A percentile compares a stretch with the other conserved stretches of the same genome.
Conservation (phyloP, 2,888 invertebrate genomes). For the Drosophila quinaria region DNA sequence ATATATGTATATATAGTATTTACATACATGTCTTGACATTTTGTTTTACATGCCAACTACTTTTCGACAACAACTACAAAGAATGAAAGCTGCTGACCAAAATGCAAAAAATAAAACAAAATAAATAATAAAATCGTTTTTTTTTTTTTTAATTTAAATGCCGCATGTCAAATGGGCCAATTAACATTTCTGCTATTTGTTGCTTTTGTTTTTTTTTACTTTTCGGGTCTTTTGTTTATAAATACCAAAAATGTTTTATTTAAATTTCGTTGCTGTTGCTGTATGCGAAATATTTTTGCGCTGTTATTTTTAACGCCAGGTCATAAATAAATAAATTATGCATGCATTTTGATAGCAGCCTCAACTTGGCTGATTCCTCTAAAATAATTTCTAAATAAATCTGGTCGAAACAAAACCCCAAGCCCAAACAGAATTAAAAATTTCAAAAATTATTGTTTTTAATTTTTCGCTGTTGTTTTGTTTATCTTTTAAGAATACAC, state of each 20-base stretch:
- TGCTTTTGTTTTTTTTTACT: conserved; percentile 51
- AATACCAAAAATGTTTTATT: conserved; percentile 75
- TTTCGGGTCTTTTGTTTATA: conserved; percentile 73
- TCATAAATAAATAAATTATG: conserved; percentile 72
- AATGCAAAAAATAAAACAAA: conserved; percentile 26
- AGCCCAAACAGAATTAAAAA: conserved; percentile 52
- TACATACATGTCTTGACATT: conserved; percentile 16
- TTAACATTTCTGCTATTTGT: conserved; percentile 79
- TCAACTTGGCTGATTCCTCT: neutral
- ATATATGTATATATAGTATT: conserved; percentile 1
- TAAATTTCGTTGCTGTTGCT: conserved; percentile 36
- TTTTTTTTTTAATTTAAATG: conserved; percentile 50
- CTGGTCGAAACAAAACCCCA: conserved; percentile 39
- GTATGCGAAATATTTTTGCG: conserved; percentile 73
- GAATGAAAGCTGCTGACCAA: conserved; percentile 67
- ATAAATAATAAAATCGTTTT: conserved; percentile 24
- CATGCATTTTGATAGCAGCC: conserved; percentile 56
- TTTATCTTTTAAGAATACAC: conserved; percentile 58
- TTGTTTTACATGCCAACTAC: conserved; percentile 62
- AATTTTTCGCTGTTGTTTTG: conserved; percentile 53
- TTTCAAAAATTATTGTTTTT: conserved; percentile 54
- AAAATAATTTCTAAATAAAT: conserved; percentile 65
- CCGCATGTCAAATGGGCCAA: conserved; percentile 82
- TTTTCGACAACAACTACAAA: conserved; percentile 68
- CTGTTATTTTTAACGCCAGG: conserved; percentile 65